A percentile compares a stretch with the other conserved stretches of the same genome.
These are phyloP conservation scores for Contarinia nasturtii DNA, from an alignment of 1,140 invertebrate genomes.

Conservation along the genomic window DNA sequence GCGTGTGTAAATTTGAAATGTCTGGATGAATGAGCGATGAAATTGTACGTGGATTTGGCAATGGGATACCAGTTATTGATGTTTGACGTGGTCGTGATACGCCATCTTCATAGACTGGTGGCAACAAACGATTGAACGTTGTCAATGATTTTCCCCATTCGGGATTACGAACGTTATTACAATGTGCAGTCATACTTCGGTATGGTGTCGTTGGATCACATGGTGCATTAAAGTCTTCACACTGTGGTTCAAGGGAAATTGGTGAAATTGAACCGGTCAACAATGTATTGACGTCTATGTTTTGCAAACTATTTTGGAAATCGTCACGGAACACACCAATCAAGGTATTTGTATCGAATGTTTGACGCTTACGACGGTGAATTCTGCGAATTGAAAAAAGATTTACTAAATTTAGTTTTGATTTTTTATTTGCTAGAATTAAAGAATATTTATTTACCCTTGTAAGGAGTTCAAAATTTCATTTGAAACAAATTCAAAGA, in stretches of 20 bases:
- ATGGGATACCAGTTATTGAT: constrained; percentile 46
- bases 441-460: constrained; percentile 23
- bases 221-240: constrained; percentile 38
- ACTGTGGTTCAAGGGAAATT: constrained; percentile 26
- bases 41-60: constrained; percentile 66
- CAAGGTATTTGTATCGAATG: constrained; percentile 42
- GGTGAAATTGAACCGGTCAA: constrained; percentile 29
- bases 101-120: constrained; percentile 78
- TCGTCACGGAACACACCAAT: constrained; percentile 44
- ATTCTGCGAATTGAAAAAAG: constrained; percentile 15
- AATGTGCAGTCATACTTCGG: constrained; percentile 67
- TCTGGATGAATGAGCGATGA: constrained; percentile 76
- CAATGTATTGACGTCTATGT: constrained; percentile 41
- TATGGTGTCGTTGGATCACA: constrained; percentile 70
- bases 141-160: constrained; percentile 67
- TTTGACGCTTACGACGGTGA: constrained; percentile 43
- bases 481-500: constrained; percentile 71
- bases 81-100: constrained; percentile 54
- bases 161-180: constrained; percentile 79
- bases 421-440: neutral
- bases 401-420: neutral
- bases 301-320: constrained; percentile 48
- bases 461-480: constrained; percentile 54
- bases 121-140: constrained; percentile 67
- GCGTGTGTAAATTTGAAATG: constrained; percentile 64